Evolutionary conservation across 1,140 invertebrate species (phyloP), one percentile per base, ranked within the genome.

Genomic region (Cydia strobilella): DNA sequence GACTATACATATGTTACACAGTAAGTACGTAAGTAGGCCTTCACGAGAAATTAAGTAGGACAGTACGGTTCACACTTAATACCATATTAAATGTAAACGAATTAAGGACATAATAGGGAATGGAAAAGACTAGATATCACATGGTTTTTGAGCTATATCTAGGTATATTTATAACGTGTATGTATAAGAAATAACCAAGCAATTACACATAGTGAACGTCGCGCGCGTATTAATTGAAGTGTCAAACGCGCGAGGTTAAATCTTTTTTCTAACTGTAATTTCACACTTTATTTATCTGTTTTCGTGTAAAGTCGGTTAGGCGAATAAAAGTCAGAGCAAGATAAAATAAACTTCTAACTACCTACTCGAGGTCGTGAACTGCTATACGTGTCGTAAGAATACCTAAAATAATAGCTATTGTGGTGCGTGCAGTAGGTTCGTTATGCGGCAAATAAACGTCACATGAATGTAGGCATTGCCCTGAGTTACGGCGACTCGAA

Each of bases 91-190:
- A 42, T 35, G 65, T 69, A 69, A 69, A 69, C 4, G n/a, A 39
- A 69, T 69, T 69, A 69, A 69, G 65, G 27, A 20, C 35, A 42
- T 69, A 66, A 35, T 69, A 69, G 65, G 31, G 65, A 35, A 81
- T 81, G 81, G 76, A 84, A 89, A 88, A 87, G 89, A 93, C 89
- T 93, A 91, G 89, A 91, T 93, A 93, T 93, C 91, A 91, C 91
- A 93, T 91, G 90, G 83, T 89, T 92, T 91, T 92, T 91, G 86
- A 93, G 89, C 86, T 90, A 88, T 90, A 86, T 89, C 78, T 82
- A 81, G 77, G 3, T 59, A 79, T 80, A 82, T 79, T 82, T 85
- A 82, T 79, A 81, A 51, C 78, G 81, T 82, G 80, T 80, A 39
- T 69, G 65, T 69, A 35, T 35, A 69, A 69, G 31, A 69, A 65